These are phyloP conservation scores for Zosterops lateralis DNA, from an alignment of 2,113 vertebrate genomes.

Conservation along the genomic window DNA sequence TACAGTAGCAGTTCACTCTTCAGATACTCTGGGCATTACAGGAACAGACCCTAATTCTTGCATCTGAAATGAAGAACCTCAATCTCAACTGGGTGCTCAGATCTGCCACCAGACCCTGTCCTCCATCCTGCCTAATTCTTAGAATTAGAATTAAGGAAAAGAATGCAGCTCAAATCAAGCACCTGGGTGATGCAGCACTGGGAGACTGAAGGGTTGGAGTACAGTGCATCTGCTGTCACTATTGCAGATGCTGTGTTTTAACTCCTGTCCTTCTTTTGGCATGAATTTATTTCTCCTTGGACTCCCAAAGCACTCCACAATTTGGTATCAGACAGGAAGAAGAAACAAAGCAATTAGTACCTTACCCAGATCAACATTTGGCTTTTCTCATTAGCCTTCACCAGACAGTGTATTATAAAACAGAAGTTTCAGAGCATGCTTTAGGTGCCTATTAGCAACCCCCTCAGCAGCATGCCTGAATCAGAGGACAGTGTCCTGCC, in stretches of 20 bases:
- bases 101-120: neutral
- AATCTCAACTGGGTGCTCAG: neutral
- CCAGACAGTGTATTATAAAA: neutral
- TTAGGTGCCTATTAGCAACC: neutral
- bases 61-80: neutral
- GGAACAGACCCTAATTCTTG: neutral
- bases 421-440: neutral
- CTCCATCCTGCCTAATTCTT: neutral
- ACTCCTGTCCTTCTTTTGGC: neutral
- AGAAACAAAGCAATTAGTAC: neutral
- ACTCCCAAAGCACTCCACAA: neutral
- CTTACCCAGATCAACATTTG: neutral
- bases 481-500: neutral
- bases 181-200: accelerated
- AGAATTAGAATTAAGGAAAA: neutral
- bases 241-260: neutral
- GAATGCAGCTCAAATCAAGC: neutral
- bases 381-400: neutral
- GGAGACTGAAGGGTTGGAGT: neutral
- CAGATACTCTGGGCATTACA: neutral
- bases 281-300: neutral
- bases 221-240: neutral
- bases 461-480: neutral
- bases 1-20: neutral
- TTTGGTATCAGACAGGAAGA: neutral